These are phyloP conservation scores for Thymelicus sylvestris DNA, from an alignment of 2,888 invertebrate species.

Conservation along the genomic window DNA sequence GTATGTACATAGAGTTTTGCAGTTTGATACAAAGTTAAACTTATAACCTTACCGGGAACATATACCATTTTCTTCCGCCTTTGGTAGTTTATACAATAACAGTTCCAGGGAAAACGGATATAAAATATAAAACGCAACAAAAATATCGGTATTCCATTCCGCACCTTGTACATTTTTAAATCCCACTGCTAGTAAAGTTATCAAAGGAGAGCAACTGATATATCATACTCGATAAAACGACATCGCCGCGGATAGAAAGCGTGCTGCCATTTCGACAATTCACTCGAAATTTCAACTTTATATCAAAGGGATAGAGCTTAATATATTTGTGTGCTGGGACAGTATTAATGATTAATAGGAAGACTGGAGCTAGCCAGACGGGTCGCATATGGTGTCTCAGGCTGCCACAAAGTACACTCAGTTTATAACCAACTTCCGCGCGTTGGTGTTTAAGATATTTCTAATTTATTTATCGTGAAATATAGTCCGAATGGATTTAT, in stretches of 20 bases:
- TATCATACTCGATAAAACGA: constrained; percentile 30
- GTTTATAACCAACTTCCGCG: constrained; percentile 34
- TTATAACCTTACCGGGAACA: too few species aligned
- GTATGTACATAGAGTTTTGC: too few species aligned
- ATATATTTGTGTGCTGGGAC: constrained; percentile 8
- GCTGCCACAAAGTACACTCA: constrained; percentile 17
- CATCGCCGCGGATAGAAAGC: constrained; percentile 12
- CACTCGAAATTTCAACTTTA: constrained; percentile 10
- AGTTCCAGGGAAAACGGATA: background rate
- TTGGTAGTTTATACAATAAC: background rate
- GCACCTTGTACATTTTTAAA: constrained; percentile 26
- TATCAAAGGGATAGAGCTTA: constrained; percentile 10
- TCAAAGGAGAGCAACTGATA: constrained; percentile 30
- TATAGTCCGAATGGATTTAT: constrained; percentile 28
- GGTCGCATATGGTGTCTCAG: constrained; percentile 24
- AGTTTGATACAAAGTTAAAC: too few species aligned
- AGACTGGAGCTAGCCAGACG: constrained; percentile 24
- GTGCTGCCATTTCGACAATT: background rate
- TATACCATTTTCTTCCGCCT: background rate
- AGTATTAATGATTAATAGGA: constrained; percentile 21
- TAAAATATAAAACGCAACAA: background rate
- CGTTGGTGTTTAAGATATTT: constrained; percentile 31
- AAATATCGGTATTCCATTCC: constrained; percentile 8
- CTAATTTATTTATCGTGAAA: constrained; percentile 35
- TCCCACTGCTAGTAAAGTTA: constrained; percentile 14